phyloP scores from a whole-genome alignment of 1,140 invertebrate genomes.

The Drosophila repletoides region DNA sequence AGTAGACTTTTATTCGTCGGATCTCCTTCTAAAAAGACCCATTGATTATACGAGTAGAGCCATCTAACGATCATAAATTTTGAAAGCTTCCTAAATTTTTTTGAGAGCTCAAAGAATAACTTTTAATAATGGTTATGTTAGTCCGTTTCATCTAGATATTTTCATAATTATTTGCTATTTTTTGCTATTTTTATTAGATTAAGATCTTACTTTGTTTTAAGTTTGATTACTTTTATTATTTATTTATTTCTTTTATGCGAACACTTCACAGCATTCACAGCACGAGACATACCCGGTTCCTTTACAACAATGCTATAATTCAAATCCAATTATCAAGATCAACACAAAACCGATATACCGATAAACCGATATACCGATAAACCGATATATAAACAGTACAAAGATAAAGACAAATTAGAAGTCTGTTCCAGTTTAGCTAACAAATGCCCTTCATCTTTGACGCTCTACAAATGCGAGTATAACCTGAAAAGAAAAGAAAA shows the following conservation, averaged over 20 bases:
- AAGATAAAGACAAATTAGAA: constrained; percentile 58
- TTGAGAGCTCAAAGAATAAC: too few relatives aligned
- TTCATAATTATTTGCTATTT: not conserved
- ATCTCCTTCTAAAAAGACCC: too few relatives aligned
- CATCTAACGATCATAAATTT: too few relatives aligned
- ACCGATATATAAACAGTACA: constrained; percentile 63
- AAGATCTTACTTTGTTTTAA: constrained; percentile 26
- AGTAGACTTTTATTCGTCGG: not conserved
- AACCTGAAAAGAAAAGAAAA: too few relatives aligned
- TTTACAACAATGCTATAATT: constrained; percentile 79
- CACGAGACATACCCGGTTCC: constrained; percentile 78
- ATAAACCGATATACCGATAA: constrained; percentile 53
- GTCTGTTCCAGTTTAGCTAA: constrained; percentile 24
- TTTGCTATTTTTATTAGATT: constrained; percentile 10
- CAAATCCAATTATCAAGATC: constrained; percentile 57
- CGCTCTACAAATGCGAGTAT: constrained; percentile 5
- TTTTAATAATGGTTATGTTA: not conserved
- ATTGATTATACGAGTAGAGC: too few relatives aligned
- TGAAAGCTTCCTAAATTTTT: too few relatives aligned
- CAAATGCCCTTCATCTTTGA: constrained; percentile 4
- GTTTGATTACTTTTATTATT: constrained; percentile 36
- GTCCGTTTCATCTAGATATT: not conserved
- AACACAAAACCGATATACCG: constrained; percentile 57
- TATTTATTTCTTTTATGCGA: constrained; percentile 53
- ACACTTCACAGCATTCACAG: constrained; percentile 80